Evolutionary conservation across 2,113 vertebrate genomes (phyloP).

Genomic region (Morone chrysops): DNA sequence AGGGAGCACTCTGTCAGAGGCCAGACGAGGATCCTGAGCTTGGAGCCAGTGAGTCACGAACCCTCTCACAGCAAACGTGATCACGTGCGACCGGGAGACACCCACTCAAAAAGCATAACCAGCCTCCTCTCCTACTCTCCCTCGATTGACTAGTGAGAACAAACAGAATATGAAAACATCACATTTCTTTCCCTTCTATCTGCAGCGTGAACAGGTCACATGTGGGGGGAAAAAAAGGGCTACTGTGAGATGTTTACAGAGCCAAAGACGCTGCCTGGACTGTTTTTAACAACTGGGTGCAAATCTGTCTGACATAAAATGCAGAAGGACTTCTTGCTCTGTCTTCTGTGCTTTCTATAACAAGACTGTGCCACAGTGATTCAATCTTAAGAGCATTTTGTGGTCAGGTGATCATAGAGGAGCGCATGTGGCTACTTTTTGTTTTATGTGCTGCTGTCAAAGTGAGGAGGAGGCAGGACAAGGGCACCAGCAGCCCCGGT

Average conservation of each 20-base stretch:
- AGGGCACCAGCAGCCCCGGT: constrained; percentile 8
- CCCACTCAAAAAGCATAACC: constrained; percentile 58
- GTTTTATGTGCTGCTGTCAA: constrained; percentile 46
- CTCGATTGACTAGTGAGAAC: constrained; percentile 53
- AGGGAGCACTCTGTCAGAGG: constrained; percentile 61
- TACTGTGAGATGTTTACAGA: constrained; percentile 31
- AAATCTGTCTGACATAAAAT: constrained; percentile 71
- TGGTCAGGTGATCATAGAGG: constrained; percentile 55
- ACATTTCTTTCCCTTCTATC: constrained; percentile 17
- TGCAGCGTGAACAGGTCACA: constrained; percentile 28
- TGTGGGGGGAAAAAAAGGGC: constrained; percentile 7
- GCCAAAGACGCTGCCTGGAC: constrained; percentile 62
- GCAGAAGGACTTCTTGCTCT: constrained; percentile 33
- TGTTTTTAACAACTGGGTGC: constrained; percentile 66
- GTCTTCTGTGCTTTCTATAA: constrained; percentile 50
- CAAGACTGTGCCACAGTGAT: constrained; percentile 43
- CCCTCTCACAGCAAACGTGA: constrained; percentile 72
- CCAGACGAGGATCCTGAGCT: constrained; percentile 75
- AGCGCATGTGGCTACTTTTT: constrained; percentile 54
- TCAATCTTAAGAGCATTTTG: constrained; percentile 39
- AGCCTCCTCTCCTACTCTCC: constrained; percentile 51
- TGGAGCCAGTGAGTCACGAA: constrained; percentile 82
- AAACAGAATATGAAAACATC: constrained; percentile 51
- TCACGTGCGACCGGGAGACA: constrained; percentile 74
- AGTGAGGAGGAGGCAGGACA: constrained; percentile 25